These are phyloP conservation scores for Melanotaenia duboulayi DNA, from an alignment of 2,113 vertebrate genomes.

Conservation along the genomic window DNA sequence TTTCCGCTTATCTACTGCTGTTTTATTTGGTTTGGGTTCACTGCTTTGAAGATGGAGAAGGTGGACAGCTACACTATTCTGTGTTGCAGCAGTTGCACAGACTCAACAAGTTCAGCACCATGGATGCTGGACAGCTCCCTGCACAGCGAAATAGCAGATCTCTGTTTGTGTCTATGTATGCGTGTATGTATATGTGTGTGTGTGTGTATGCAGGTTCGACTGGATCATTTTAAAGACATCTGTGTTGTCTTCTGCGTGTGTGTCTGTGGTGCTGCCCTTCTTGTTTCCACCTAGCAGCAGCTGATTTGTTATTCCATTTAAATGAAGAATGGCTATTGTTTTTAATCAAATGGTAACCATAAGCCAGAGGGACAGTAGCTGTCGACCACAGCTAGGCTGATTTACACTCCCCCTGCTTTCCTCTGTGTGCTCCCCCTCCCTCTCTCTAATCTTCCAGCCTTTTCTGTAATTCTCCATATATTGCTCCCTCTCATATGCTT, in stretches of 20 bases:
- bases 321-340: conserved; percentile 80
- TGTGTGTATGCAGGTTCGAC: conserved; percentile 1
- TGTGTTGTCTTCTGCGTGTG: conserved; percentile 31
- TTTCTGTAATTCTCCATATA: conserved; percentile 59
- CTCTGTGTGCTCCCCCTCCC: conserved; percentile 17
- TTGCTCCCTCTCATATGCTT: conserved; percentile 52
- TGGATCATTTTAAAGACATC: conserved; percentile 31
- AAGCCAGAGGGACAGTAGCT: conserved; percentile 69
- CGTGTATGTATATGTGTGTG: not conserved
- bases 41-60: not conserved
- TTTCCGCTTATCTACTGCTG: not conserved
- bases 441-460: conserved; percentile 44
- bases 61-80: conserved; percentile 52
- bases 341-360: conserved; percentile 80
- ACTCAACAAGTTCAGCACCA: conserved; percentile 50
- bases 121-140: conserved; percentile 60
- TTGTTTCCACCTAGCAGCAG: conserved; percentile 40
- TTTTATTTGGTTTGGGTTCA: conserved; percentile 37
- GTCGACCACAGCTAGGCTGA: conserved; percentile 66
- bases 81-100: not conserved
- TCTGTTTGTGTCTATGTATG: conserved; percentile 3
- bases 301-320: conserved; percentile 81
- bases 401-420: conserved; percentile 58
- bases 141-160: not conserved
- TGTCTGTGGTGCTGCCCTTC: conserved; percentile 13